A percentile compares a stretch with the other conserved stretches of the same genome.
Conservation (phyloP, 2,797 vertebrate species). For the Pipistrellus pipistrellus region DNA sequence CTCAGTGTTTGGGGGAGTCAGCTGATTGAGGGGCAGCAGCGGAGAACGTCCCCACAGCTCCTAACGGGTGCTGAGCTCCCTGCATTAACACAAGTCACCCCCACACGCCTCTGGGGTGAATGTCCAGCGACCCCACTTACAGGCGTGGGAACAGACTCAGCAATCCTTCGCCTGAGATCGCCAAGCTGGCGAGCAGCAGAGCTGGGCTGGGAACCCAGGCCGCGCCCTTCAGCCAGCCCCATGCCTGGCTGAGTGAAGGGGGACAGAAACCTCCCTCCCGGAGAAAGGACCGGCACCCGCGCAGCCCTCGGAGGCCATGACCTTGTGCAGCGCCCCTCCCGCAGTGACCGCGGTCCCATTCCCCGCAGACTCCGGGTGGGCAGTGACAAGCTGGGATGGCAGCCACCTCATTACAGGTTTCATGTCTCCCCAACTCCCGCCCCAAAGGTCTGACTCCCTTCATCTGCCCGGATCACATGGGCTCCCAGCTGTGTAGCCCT, state of each 20-base stretch:
- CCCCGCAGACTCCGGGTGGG: neutral
- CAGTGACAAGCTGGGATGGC: neutral
- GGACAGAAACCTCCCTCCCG: neutral
- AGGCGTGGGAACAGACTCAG: neutral
- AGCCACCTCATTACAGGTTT: neutral
- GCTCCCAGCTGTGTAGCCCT: neutral
- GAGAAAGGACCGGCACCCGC: too few species aligned
- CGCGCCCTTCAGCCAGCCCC: neutral
- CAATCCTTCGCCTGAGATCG: neutral
- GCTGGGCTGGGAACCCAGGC: neutral
- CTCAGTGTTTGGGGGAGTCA: neutral
- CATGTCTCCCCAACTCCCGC: neutral
- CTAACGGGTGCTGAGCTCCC: neutral
- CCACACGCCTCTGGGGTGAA: neutral
- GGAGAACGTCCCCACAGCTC: neutral
- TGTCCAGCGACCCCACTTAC: neutral
- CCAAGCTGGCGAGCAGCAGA: neutral
- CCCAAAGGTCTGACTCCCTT: neutral
- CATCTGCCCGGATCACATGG: neutral
- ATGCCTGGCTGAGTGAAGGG: neutral
- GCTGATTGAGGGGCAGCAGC: neutral
- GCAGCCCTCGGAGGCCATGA: neutral
- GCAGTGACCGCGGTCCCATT: neutral
- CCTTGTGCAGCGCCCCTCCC: rapidly evolving
- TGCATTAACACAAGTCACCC: neutral